Conservation (phyloP, 2,797 vertebrate species). For the Bucorvus abyssinicus region DNA sequence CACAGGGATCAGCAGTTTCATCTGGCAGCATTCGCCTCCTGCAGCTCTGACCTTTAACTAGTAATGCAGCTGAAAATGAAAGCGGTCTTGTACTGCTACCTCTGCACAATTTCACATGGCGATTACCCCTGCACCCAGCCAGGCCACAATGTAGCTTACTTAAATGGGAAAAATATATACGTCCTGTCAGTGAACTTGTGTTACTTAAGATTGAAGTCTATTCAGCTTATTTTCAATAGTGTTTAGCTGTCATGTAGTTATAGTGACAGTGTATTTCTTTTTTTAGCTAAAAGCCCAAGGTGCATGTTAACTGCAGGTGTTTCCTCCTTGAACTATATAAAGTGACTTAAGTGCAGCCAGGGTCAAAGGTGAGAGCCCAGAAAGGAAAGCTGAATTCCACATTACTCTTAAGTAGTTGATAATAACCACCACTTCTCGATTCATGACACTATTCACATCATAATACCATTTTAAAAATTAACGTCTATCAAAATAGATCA, state of each 20-base stretch:
- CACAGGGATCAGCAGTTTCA: not conserved
- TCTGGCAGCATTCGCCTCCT: not conserved
- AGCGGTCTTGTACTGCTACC: not conserved
- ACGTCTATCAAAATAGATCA: not conserved
- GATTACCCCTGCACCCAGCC: not conserved
- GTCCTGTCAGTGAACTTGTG: not conserved
- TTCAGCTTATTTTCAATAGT: not conserved
- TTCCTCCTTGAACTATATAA: conserved; percentile 41
- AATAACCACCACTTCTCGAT: not conserved
- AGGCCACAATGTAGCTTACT: not conserved
- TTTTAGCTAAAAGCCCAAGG: not conserved
- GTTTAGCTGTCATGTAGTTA: not conserved
- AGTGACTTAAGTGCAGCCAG: not conserved
- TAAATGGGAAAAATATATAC: not conserved
- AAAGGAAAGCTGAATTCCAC: not conserved
- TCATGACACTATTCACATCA: not conserved
- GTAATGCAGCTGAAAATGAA: not conserved
- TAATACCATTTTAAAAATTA: not conserved
- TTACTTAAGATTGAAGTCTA: not conserved
- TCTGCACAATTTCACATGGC: not conserved
- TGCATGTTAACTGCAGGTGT: conserved; percentile 56
- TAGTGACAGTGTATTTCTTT: not conserved
- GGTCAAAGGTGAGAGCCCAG: not conserved
- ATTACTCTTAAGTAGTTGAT: not conserved
- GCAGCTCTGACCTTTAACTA: not conserved